phyloP scores from a whole-genome alignment of 1,140 invertebrate species.

The Aphaenogaster rudis region DNA sequence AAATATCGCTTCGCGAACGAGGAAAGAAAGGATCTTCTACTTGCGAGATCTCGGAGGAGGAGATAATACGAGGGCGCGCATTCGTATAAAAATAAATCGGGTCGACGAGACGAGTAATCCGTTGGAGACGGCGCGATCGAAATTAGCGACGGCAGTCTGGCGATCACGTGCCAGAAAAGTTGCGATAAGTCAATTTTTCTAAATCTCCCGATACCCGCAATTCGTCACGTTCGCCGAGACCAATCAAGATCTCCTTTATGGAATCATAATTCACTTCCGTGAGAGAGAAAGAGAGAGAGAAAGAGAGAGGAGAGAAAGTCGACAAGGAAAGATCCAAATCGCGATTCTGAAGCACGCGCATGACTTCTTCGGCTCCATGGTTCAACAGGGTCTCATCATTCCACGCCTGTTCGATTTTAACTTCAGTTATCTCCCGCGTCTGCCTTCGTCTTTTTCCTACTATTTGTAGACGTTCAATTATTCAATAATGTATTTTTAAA shows the following conservation, averaged over 20 bases:
- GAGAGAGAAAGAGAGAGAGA: background rate
- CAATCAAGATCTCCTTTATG: slow-evolving; percentile 57
- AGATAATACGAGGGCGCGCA: background rate
- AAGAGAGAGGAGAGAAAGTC: slow-evolving; percentile 42
- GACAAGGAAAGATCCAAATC: slow-evolving; percentile 59
- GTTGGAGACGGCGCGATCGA: background rate
- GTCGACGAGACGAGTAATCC: slow-evolving; percentile 7
- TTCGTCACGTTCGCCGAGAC: slow-evolving; percentile 49
- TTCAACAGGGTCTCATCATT: slow-evolving; percentile 29
- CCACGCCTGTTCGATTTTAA: background rate
- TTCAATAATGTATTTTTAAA: background rate
- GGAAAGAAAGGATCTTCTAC: background rate
- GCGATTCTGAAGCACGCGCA: slow-evolving; percentile 59
- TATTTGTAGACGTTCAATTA: background rate
- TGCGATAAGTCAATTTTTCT: slow-evolving; percentile 54
- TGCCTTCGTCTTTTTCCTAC: background rate
- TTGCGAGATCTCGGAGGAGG: background rate
- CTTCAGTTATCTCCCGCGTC: background rate
- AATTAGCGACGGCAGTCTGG: slow-evolving; percentile 24
- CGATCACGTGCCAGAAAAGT: slow-evolving; percentile 32
- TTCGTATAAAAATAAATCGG: slow-evolving; percentile 38
- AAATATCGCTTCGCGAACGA: background rate
- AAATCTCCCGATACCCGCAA: slow-evolving; percentile 36
- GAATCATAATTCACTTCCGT: slow-evolving; percentile 64
- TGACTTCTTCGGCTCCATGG: slow-evolving; percentile 51